Evolutionary conservation across 2,113 vertebrate genomes (phyloP), one percentile per base, ranked within the genome.

Genomic region (Sceloporus tristichus): DNA sequence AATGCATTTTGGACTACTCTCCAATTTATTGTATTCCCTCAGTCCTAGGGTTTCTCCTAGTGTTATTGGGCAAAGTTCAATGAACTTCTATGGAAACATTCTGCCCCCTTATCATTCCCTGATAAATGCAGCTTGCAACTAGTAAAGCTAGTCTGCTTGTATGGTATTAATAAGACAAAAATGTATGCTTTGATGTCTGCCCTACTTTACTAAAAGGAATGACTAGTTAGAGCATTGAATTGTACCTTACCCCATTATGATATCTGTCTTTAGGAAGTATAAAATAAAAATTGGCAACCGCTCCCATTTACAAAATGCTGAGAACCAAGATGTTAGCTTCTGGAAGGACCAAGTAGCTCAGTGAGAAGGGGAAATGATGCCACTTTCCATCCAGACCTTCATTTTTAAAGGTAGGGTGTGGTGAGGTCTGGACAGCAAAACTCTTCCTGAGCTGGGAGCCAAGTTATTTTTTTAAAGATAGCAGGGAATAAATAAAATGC

Each of bases 221-320:
- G 38, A 29, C 73, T 88, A 83, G 11, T 86, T 90, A 73, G 83
- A 76, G 42, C n/a, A 25, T 42, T 42, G 82, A 54, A 62, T 91
- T 2, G 0, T 21, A 1, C 84, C 29, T 90, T 92, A 83, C 87
- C 14, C 56, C 19, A 4, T 65, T 27, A 75, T 88, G 90, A 56
- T 56, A 93, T 38, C 18, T 71, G 86, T 62, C 84, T 84, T 80
- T 19, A 70, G 75, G 88, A 88, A 89, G 82, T n/a, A 70, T 82
- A 90, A 88, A 90, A 88, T 9, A 59, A 76, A 85, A 87, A 88
- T 13, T 59, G 87, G 16, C 79, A 92, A 54, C 59, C 80, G 54
- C 88, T 87, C 88, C 70, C 8, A 11, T 65, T 89, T 86, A 80
- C 66, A 79, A 92, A 91, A 88, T 90, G 68, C n/a, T 79, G 3